Base-by-base conservation (phyloP, 2,113 vertebrate species). In the Anoplopoma fimbria region DNA sequence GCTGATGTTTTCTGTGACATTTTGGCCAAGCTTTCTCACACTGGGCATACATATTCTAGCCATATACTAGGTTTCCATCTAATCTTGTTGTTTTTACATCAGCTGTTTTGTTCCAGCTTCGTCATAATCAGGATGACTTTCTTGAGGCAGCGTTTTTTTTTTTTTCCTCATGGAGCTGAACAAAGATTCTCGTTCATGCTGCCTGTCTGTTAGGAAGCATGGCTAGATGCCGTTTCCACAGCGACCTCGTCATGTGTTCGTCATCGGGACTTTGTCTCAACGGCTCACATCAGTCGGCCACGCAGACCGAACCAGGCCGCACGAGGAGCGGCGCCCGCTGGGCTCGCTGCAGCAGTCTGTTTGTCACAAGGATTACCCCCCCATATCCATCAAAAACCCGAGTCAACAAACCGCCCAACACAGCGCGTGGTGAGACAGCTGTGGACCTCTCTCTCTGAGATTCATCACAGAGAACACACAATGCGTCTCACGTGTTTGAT, bases 371-470 rank as follows among this genome's bases (percentile, higher is more conserved):
- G 77, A 77, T 68, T 62, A 6, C 9, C 1, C 17, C 17, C 3
- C 76, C 75, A 51, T 58, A 81, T 75, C 69, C 73, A 79, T 89
- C 83, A 90, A 81, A 90, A 83, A 45, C 34, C 10, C 14, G 1
- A 57, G 64, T 47, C 69, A 87, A 87, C 79, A 82, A 21, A 69
- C 23, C 9, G 57, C 75, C 60, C 58, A 57, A 83, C 8, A 69
- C 79, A 9, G 61, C 78, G 57, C 82, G 70, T 36, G 36, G 38
- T 0, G 81, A 83, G 64, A 61, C 78, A 80, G 77, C 83, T 74
- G 80, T 2, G 64, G 60, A 72, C 27, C 47, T 36, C 57, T 33
- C 45, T 40, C 57, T 63, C 17, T 21, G 61, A 62, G 51, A 57
- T 77, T 63, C 45, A 55, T 64, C 73, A 67, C 40, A 12, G 55